Evolutionary conservation across 2,113 vertebrate genomes (phyloP).

Genomic region (Conger conger): DNA sequence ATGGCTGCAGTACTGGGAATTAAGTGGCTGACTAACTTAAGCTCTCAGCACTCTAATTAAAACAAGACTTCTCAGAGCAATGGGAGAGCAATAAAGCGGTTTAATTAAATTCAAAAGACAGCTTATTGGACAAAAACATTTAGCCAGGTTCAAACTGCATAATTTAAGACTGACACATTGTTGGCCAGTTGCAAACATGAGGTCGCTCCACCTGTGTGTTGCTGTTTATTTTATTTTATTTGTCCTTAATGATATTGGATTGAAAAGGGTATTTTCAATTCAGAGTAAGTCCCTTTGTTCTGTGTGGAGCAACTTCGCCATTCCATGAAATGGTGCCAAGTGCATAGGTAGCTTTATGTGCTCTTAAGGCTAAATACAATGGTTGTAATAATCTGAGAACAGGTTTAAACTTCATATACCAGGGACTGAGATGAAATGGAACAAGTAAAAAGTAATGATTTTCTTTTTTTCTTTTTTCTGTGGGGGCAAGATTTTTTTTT

Average conservation of each 20-base stretch:
- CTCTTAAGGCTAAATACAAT: background rate
- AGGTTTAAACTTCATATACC: background rate
- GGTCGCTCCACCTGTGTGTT: background rate
- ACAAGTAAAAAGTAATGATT: background rate
- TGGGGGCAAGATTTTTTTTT: too few relatives aligned
- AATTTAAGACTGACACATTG: background rate
- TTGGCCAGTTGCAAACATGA: background rate
- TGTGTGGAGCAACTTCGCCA: background rate
- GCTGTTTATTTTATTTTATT: background rate
- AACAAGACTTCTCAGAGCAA: constrained; percentile 55
- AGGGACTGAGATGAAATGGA: background rate
- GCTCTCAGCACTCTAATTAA: constrained; percentile 64
- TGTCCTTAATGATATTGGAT: background rate
- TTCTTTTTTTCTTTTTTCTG: background rate
- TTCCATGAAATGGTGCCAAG: background rate
- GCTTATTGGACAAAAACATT: constrained; percentile 55
- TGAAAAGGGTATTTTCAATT: background rate
- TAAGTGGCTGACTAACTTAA: constrained; percentile 61
- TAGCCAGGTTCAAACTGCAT: constrained; percentile 37
- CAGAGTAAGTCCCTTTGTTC: background rate
- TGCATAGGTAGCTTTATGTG: background rate
- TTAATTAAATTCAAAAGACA: constrained; percentile 66
- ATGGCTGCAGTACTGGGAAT: constrained; percentile 54
- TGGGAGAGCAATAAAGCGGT: constrained; percentile 47
- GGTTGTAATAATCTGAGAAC: background rate